phyloP scores from a whole-genome alignment of 1,140 invertebrate species.

The Nephotettix cincticeps region DNA sequence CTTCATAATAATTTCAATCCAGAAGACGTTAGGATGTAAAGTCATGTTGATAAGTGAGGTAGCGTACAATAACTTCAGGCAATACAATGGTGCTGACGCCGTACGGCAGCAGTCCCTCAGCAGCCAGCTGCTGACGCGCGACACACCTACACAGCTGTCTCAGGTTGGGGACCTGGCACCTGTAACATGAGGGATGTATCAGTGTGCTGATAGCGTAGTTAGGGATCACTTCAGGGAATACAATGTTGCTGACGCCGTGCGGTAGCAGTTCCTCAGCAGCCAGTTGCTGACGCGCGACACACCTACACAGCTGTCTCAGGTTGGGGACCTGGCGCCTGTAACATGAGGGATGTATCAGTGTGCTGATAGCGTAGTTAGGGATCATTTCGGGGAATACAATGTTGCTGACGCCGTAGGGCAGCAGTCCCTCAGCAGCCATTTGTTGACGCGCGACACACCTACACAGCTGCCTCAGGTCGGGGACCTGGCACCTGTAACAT shows the following conservation, averaged over 20 bases:
- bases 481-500: no score
- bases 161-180: constrained; percentile 38
- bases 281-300: constrained; percentile 61
- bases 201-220: not conserved
- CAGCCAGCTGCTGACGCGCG: constrained; percentile 62
- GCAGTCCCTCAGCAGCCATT: constrained; percentile 63
- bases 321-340: no score
- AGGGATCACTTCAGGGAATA: constrained; percentile 53
- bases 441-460: constrained; percentile 64
- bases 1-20: no score
- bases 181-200: no score
- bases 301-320: constrained; percentile 55
- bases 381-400: constrained; percentile 58
- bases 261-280: constrained; percentile 68
- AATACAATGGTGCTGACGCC: constrained; percentile 66
- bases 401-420: constrained; percentile 68
- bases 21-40: no score
- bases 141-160: constrained; percentile 57
- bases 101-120: constrained; percentile 68
- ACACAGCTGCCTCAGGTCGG: constrained; percentile 47
- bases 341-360: no score
- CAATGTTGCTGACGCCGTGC: constrained; percentile 64
- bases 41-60: not conserved
- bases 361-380: not conserved
- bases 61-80: constrained; percentile 46